Evolutionary conservation across 2,888 invertebrate species (phyloP).

Genomic region (Aproaerema taeniolella): DNA sequence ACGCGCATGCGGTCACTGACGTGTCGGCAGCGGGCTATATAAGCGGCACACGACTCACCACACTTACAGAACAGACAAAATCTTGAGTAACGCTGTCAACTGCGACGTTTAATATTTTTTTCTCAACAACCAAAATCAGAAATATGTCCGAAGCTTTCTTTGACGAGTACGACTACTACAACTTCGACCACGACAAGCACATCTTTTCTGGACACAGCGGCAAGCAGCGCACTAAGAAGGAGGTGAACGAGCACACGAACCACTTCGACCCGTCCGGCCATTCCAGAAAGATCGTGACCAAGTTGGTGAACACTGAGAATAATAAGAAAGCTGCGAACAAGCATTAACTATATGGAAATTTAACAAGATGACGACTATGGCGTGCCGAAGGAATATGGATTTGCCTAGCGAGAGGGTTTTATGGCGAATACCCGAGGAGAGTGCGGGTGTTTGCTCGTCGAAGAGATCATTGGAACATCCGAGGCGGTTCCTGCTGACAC

Average conservation of each 20-base stretch:
- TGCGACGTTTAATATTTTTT: constrained; percentile 34
- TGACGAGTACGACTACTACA: constrained; percentile 96
- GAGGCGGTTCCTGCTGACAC: constrained; percentile 55
- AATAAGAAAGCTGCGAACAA: constrained; percentile 81
- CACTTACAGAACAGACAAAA: constrained; percentile 48
- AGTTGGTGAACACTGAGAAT: constrained; percentile 89
- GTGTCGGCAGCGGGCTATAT: constrained; percentile 52
- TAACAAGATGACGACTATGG: constrained; percentile 50
- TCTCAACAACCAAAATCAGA: constrained; percentile 36
- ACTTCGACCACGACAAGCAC: constrained; percentile 94
- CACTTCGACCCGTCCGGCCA: constrained; percentile 95
- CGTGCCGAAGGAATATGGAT: constrained; percentile 58
- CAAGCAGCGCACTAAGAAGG: constrained; percentile 93
- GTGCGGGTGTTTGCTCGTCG: constrained; percentile 46
- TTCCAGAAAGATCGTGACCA: constrained; percentile 93
- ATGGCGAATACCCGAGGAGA: constrained; percentile 63
- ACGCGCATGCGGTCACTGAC: constrained; percentile 75
- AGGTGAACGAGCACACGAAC: constrained; percentile 92
- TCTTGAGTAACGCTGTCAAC: constrained; percentile 40
- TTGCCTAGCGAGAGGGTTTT: constrained; percentile 63
- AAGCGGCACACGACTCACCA: constrained; percentile 35
- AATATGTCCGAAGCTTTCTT: constrained; percentile 90
- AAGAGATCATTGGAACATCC: constrained; percentile 71
- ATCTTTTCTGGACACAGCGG: constrained; percentile 92
- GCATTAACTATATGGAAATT: constrained; percentile 41